These are phyloP conservation scores for Alligator mississippiensis DNA, from an alignment of 2,113 vertebrate species.

Conservation along the genomic window DNA sequence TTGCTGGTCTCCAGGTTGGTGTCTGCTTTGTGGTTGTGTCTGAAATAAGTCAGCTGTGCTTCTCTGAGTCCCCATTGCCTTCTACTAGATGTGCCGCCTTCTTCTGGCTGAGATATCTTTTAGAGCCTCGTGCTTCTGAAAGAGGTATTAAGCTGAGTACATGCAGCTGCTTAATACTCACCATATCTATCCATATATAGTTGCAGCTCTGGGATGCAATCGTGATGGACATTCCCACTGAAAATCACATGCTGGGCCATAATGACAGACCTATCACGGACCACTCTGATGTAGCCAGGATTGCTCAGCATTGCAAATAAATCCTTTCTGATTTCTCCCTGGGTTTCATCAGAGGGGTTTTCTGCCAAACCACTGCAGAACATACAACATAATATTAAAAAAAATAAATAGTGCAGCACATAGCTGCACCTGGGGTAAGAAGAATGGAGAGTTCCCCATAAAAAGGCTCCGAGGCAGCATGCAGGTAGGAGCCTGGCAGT, in stretches of 20 bases:
- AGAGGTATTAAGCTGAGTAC: background rate
- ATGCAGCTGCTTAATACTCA: background rate
- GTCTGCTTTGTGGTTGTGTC: background rate
- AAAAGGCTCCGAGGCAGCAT: slow-evolving; percentile 1
- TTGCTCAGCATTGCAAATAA: background rate
- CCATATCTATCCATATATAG: background rate
- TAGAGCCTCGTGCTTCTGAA: background rate
- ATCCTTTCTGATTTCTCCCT: background rate
- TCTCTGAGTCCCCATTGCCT: background rate
- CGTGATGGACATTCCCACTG: background rate
- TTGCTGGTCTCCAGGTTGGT: background rate
- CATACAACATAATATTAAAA: too few relatives aligned
- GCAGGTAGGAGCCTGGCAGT: background rate
- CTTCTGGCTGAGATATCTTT: background rate
- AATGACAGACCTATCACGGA: background rate
- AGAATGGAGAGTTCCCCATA: slow-evolving; percentile 9
- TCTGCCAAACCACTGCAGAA: too few relatives aligned
- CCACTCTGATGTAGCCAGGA: background rate
- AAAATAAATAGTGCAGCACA: slow-evolving; percentile 6
- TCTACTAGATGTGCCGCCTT: background rate
- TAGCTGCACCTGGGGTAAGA: background rate
- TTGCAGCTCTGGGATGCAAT: background rate
- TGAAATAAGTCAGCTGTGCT: background rate
- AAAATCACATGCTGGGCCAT: background rate
- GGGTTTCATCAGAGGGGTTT: background rate